phyloP scores from a whole-genome alignment of 1,140 invertebrate genomes.

The Drosophila orosa region DNA sequence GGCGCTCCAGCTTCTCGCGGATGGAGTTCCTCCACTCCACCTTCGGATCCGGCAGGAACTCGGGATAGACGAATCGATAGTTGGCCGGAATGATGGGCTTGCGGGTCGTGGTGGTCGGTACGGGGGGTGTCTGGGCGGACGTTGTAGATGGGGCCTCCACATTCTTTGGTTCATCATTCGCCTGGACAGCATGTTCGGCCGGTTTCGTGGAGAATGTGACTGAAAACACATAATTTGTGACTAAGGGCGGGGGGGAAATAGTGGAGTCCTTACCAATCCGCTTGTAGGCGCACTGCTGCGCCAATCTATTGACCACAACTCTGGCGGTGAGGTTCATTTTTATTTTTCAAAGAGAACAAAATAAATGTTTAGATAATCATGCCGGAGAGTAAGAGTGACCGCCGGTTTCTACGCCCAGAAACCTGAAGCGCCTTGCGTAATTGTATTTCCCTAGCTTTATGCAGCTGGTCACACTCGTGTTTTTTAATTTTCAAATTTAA shows the following conservation, averaged over 20 bases:
- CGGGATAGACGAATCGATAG: conserved; percentile 93
- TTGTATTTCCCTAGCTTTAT: background rate
- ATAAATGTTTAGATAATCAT: conserved; percentile 74
- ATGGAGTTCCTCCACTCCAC: conserved; percentile 91
- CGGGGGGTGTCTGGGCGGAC: background rate
- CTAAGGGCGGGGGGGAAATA: background rate
- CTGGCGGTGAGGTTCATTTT: conserved; percentile 71
- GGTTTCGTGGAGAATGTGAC: conserved; percentile 78
- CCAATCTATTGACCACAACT: conserved; percentile 43
- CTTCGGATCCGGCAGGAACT: conserved; percentile 96
- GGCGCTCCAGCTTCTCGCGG: conserved; percentile 94
- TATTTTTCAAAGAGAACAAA: conserved; percentile 7
- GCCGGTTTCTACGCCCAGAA: background rate
- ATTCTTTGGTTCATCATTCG: conserved; percentile 33
- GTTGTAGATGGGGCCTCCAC: conserved; percentile 1
- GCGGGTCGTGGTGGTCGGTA: conserved; percentile 8
- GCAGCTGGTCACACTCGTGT: background rate
- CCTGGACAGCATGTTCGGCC: conserved; percentile 54
- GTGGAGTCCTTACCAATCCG: conserved; percentile 56
- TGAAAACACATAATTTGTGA: conserved; percentile 41
- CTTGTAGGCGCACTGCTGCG: conserved; percentile 46
- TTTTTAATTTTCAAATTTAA: too few relatives aligned
- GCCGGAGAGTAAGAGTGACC: conserved; percentile 18
- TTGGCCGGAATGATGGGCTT: conserved; percentile 84
- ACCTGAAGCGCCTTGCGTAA: background rate